Evolutionary conservation across 2,797 vertebrate species (phyloP).

Genomic region (Threskiornis aethiopicus): DNA sequence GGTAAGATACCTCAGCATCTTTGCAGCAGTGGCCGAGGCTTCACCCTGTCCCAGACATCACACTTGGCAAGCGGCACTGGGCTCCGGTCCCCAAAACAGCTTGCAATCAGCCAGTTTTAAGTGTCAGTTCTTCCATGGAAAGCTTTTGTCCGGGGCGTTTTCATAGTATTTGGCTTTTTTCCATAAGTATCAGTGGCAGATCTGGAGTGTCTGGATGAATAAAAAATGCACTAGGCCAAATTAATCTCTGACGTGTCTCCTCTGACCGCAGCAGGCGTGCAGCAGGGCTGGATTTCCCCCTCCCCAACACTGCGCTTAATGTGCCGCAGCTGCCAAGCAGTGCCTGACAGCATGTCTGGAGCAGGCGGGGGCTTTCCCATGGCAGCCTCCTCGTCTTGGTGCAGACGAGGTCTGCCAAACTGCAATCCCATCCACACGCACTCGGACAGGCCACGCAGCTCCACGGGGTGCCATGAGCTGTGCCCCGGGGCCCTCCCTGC

Average conservation of each 20-base stretch:
- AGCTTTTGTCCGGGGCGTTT: conserved; percentile 13
- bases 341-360: neutral
- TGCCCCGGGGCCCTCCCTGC: neutral
- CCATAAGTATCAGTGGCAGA: neutral
- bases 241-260: neutral
- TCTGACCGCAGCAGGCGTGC: neutral
- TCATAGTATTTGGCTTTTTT: conserved; percentile 51
- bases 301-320: neutral
- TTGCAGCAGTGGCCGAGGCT: neutral
- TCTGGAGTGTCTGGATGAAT: conserved; percentile 30
- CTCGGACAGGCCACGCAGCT: neutral
- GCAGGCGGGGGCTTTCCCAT: conserved; percentile 24
- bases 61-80: neutral
- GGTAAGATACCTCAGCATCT: neutral
- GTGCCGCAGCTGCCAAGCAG: conserved; percentile 24
- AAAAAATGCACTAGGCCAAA: neutral
- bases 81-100: neutral
- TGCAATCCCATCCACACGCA: neutral
- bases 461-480: neutral
- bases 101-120: neutral
- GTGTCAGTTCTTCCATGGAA: neutral
- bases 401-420: neutral
- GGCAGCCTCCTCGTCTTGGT: neutral
- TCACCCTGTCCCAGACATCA: neutral
- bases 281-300: neutral